Evolutionary conservation across 1,140 invertebrate genomes (phyloP).

Genomic region (Papilio aristodemus): DNA sequence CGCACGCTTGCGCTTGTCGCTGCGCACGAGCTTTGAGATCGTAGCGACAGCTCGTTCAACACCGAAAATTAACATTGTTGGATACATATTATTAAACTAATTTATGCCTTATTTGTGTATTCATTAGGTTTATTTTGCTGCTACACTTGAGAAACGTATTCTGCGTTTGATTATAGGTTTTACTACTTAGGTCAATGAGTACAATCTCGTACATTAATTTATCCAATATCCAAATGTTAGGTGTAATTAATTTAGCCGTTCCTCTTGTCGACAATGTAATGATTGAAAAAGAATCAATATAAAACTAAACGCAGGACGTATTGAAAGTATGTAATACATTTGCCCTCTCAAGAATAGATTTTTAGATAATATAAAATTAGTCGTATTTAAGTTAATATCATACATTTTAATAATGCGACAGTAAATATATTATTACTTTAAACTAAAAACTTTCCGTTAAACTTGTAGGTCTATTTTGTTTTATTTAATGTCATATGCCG

Average conservation of each 20-base stretch:
- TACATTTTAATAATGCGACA: too few relatives aligned
- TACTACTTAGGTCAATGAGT: not conserved
- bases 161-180: not conserved
- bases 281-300: not conserved
- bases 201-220: not conserved
- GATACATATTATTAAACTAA: not conserved
- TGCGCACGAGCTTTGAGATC: conserved; percentile 15
- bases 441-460: too few relatives aligned
- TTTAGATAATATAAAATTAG: not conserved
- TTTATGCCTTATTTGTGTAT: not conserved
- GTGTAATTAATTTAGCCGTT: conserved; percentile 9
- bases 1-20: not conserved
- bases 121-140: not conserved
- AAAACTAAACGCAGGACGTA: not conserved
- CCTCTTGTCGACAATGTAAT: not conserved
- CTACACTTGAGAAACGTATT: not conserved
- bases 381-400: not conserved
- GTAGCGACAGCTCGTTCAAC: conserved; percentile 12
- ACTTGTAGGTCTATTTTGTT: too few relatives aligned
- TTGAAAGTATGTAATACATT: not conserved
- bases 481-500: not conserved
- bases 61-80: conserved; percentile 23
- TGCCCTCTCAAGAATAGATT: not conserved
- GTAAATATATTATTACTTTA: too few relatives aligned
- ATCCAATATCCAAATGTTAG: not conserved